Evolutionary conservation across 1,140 invertebrate species (phyloP).

Genomic region (Heterodera carotae): DNA sequence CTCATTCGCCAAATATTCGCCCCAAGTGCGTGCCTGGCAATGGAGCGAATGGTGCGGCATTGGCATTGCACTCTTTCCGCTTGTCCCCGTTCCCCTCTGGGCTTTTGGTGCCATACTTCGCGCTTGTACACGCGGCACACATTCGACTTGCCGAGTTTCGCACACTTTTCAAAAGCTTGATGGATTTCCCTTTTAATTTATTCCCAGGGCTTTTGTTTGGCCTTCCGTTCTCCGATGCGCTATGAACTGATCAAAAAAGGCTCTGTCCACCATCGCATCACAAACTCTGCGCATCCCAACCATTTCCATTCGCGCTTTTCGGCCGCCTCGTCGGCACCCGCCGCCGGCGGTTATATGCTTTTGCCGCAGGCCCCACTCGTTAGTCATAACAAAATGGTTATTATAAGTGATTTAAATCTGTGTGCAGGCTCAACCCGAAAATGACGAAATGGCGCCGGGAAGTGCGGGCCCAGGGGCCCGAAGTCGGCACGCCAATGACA

Average conservation of each 20-base stretch:
- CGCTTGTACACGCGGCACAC: constrained; percentile 45
- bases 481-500: background rate
- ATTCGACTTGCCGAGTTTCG: constrained; percentile 33
- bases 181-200: constrained; percentile 37
- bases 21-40: constrained; percentile 52
- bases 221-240: constrained; percentile 55
- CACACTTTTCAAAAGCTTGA: constrained; percentile 15
- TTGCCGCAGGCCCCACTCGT: constrained; percentile 47
- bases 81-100: constrained; percentile 61
- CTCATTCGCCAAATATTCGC: constrained; percentile 54
- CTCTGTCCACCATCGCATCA: background rate
- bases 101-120: constrained; percentile 47
- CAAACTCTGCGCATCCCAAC: constrained; percentile 15
- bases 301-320: constrained; percentile 23
- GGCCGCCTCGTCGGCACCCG: constrained; percentile 26
- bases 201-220: constrained; percentile 54
- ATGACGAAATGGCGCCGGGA: constrained; percentile 11
- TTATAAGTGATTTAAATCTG: background rate
- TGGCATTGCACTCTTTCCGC: constrained; percentile 56
- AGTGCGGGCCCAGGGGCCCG: background rate
- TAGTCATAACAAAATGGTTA: background rate
- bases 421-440: constrained; percentile 28
- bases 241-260: constrained; percentile 54
- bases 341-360: constrained; percentile 48
- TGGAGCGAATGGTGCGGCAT: constrained; percentile 54